These are phyloP conservation scores for Rhagoletis zephyria DNA, from an alignment of 1,140 invertebrate genomes.

Conservation along the genomic window DNA sequence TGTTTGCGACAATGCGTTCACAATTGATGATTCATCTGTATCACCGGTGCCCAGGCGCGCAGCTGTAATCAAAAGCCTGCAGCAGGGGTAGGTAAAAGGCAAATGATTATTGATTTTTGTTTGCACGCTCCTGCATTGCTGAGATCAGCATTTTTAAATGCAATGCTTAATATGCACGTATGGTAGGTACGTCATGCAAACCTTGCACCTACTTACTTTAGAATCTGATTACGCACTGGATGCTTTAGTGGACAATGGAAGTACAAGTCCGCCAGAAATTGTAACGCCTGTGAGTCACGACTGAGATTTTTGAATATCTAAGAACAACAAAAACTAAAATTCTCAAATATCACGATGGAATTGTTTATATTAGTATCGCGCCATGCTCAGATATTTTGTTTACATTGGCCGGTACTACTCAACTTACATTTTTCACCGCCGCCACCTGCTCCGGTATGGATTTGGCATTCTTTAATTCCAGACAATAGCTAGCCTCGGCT, in stretches of 20 bases:
- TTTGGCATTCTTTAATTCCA: conserved; percentile 52
- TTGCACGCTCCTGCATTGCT: not conserved
- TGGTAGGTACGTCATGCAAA: not conserved
- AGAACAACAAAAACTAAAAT: not conserved
- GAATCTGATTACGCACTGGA: conserved; percentile 59
- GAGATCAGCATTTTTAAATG: not conserved
- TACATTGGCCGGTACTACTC: not conserved
- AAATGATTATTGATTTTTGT: not conserved
- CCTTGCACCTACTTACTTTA: conserved; percentile 55
- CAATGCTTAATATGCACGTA: not conserved
- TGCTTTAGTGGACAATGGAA: conserved; percentile 58
- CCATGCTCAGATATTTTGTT: not conserved
- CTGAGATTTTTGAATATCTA: conserved; percentile 56
- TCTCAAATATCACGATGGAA: not conserved
- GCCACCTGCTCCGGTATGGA: conserved; percentile 56
- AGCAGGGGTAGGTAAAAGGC: not conserved
- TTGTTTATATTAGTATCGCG: not conserved
- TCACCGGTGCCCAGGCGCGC: conserved; percentile 51
- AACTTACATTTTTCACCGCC: conserved; percentile 57
- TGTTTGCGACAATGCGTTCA: conserved; percentile 50
- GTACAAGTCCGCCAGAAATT: conserved; percentile 57
- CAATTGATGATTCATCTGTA: conserved; percentile 55
- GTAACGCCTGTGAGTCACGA: conserved; percentile 38
- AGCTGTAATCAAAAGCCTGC: conserved; percentile 57
- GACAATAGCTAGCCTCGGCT: conserved; percentile 55